Percentiles rank a stretch among this genome's conserved stretches.
phyloP scores from a whole-genome alignment of 2,888 invertebrate species.

The Leptogaster cylindrica region DNA sequence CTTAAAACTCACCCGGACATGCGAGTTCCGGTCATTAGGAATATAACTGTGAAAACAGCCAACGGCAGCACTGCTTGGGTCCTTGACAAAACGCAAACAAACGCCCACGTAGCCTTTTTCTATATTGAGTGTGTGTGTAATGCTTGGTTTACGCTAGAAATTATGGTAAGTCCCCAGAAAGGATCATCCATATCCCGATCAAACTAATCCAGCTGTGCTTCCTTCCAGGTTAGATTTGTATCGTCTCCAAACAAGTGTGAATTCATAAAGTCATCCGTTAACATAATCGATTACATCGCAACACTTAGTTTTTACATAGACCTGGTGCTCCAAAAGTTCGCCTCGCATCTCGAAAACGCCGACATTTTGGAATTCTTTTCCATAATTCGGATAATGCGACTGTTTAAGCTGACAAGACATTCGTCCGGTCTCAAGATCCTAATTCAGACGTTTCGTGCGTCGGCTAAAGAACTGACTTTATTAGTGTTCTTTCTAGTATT shows the following conservation, averaged over 20 bases:
- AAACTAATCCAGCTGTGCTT: conserved; percentile 50
- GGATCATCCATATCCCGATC: too few relatives aligned
- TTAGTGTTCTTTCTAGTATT: conserved; percentile 97
- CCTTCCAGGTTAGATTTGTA: conserved; percentile 75
- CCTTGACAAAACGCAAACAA: conserved; percentile 89
- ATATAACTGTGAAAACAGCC: conserved; percentile 78
- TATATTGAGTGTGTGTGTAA: conserved; percentile 98
- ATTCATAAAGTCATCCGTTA: conserved; percentile 95
- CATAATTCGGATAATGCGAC: conserved; percentile 96
- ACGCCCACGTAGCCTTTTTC: conserved; percentile 96
- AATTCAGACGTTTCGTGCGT: conserved; percentile 96
- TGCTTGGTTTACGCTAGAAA: conserved; percentile 99
- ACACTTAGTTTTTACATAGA: conserved; percentile 98
- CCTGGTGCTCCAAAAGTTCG: conserved; percentile 85
- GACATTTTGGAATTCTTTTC: conserved; percentile 97
- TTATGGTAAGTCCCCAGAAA: conserved; percentile 65
- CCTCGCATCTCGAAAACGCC: conserved; percentile 90
- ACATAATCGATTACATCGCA: conserved; percentile 99
- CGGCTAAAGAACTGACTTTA: conserved; percentile 94
- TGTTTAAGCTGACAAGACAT: conserved; percentile 96
- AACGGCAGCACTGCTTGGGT: conserved; percentile 80
- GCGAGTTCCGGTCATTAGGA: conserved; percentile 87
- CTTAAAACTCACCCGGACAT: conserved; percentile 99
- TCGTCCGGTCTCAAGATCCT: conserved; percentile 97
- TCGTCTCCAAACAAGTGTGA: conserved; percentile 93